Percentiles rank a stretch among this genome's conserved stretches.
Evolutionary conservation across 2,113 vertebrate species (phyloP).

Genomic region (Dermatemys mawii): DNA sequence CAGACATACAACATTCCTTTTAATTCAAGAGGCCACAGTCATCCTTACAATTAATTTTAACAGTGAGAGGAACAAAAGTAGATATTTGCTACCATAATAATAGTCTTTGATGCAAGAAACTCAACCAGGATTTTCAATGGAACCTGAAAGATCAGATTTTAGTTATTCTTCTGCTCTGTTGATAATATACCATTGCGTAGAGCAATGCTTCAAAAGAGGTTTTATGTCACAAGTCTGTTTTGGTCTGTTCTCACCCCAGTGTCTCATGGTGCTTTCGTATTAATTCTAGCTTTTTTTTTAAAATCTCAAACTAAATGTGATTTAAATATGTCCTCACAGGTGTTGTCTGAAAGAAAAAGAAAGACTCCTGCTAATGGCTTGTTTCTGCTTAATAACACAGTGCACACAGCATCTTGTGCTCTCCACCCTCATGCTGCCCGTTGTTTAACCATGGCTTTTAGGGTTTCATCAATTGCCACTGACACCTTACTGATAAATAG

Average conservation of each 20-base stretch:
- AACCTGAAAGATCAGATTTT: conserved; percentile 28
- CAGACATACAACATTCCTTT: conserved; percentile 13
- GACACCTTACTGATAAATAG: conserved; percentile 67
- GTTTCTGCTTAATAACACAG: conserved; percentile 65
- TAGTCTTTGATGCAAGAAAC: conserved; percentile 49
- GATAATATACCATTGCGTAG: conserved; percentile 28
- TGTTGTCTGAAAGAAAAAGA: conserved; percentile 65
- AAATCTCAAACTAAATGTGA: conserved; percentile 63
- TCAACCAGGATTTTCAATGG: conserved; percentile 49
- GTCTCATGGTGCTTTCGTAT: conserved; percentile 42
- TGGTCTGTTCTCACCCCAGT: conserved; percentile 41
- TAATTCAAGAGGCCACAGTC: conserved; percentile 50
- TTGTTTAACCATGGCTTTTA: conserved; percentile 69
- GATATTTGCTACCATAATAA: conserved; percentile 38
- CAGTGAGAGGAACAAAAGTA: conserved; percentile 31
- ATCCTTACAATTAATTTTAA: conserved; percentile 70
- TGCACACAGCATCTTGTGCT: conserved; percentile 57
- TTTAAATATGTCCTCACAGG: conserved; percentile 71
- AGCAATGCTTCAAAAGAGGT: conserved; percentile 23
- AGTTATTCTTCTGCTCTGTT: conserved; percentile 45
- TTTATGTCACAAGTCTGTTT: conserved; percentile 63
- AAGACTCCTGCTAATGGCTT: conserved; percentile 49
- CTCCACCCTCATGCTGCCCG: conserved; percentile 49
- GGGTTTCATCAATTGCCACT: conserved; percentile 65
- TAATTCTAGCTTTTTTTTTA: conserved; percentile 42